Conservation (phyloP, 2,797 vertebrate species). For the Amphiprion clarkii region DNA sequence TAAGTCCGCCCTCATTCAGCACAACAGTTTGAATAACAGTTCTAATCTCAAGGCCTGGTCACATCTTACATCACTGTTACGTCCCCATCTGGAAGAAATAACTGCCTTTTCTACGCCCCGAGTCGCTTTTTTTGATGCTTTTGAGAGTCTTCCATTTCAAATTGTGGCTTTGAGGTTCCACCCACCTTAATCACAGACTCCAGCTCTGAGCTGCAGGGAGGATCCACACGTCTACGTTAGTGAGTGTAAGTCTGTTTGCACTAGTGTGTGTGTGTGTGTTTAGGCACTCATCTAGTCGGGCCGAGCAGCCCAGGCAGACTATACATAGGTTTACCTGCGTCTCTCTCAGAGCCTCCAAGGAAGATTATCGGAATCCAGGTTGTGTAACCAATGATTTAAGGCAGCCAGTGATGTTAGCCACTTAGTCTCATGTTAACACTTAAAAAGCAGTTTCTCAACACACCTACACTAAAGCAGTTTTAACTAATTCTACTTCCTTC, state of each 20-base stretch:
- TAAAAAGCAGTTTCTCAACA: background rate
- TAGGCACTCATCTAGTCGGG: constrained; percentile 38
- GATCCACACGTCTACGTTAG: constrained; percentile 30
- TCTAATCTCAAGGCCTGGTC: constrained; percentile 14
- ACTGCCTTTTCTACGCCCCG: constrained; percentile 10
- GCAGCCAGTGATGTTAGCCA: background rate
- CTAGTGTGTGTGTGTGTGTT: constrained; percentile 15
- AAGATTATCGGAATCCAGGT: constrained; percentile 56
- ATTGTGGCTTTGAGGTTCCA: constrained; percentile 46
- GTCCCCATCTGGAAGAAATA: constrained; percentile 56
- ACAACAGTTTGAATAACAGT: constrained; percentile 1
- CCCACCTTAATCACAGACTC: constrained; percentile 72
- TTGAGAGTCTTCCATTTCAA: constrained; percentile 43
- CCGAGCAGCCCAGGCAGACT: constrained; percentile 28
- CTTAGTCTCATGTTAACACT: background rate
- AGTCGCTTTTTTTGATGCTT: constrained; percentile 19
- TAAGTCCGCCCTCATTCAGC: background rate
- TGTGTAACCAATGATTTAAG: constrained; percentile 49
- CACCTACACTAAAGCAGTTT: background rate
- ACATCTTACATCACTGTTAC: constrained; percentile 30
- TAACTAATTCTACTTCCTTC: background rate
- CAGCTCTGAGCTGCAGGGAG: constrained; percentile 54
- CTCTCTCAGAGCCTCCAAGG: constrained; percentile 10
- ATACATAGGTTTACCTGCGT: constrained; percentile 24
- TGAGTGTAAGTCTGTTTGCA: constrained; percentile 28